Base-by-base conservation (phyloP, 2,113 vertebrate genomes). In the Anhinga anhinga region DNA sequence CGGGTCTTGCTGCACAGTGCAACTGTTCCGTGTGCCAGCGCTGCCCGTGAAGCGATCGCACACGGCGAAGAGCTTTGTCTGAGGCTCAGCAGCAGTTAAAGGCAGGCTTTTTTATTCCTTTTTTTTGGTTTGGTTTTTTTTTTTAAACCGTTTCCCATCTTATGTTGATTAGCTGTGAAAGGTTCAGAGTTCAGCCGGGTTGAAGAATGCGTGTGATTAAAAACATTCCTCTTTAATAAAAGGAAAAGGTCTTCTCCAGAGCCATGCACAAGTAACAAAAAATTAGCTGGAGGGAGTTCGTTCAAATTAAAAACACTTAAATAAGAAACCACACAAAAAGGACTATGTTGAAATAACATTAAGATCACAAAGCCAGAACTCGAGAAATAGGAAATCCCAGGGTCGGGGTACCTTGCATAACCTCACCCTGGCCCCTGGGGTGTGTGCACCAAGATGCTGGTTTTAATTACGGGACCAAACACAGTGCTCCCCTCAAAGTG, bases 241-340 rank as follows among this genome's bases (percentile, higher is more conserved):
- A 95, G 72, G 72, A 77, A 88, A 90, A 93, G 86, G 86, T 86
- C 29, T 92, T 50, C 85, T 90, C 79, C 70, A 2, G 86, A 85
- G 88, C 87, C 52, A 26, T 2, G 47, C 55, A 34, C 59, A 7
- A 29, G 74, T 19, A 92, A 23, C 19, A 44, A 30, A 30, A 77
- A 91, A 93, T 20, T 78, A 97, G 91, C 94, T 38, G 69, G 63
- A 91, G 95, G 95, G 96, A 77, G 50, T 16, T 81, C 11, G 69
- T 62, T 52, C 94, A 45, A 92, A 94, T 95, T 91, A 91, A 96
- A 94, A 94, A 62, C 94, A 81, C 89, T 96, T 95, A 45, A 81
- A 44, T 2, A 5, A 81, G 83, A 96, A 96, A 96, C 95, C 95
- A 83, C 93, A 95, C 71, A 14, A 95, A 95, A 95, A 66, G 83